phyloP scores from a whole-genome alignment of 2,113 vertebrate genomes.

The Macroglossus sobrinus region DNA sequence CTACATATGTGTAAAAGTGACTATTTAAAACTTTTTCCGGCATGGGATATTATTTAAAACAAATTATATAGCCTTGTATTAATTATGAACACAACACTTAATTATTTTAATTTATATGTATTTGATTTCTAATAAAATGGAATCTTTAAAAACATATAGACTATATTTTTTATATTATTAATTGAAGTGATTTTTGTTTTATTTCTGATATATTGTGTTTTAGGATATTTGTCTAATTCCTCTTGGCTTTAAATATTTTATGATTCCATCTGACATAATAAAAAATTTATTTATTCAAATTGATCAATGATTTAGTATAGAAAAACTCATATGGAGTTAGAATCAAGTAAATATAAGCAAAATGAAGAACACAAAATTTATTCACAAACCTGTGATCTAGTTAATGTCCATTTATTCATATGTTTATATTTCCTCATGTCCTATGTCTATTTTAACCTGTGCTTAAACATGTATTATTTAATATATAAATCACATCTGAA shows the following conservation, averaged over 20 bases:
- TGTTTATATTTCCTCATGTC: background rate
- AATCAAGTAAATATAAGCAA: background rate
- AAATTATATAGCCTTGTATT: background rate
- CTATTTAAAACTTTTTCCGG: background rate
- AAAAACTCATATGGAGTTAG: background rate
- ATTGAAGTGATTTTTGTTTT: background rate
- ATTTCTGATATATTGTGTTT: background rate
- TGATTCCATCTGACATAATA: background rate
- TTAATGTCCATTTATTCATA: background rate
- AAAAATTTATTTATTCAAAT: background rate
- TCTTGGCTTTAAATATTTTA: background rate
- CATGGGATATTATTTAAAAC: background rate
- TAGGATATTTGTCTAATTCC: background rate
- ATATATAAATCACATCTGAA: background rate
- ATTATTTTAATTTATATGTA: background rate
- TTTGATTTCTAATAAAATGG: background rate
- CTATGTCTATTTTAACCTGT: background rate
- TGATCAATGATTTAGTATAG: background rate
- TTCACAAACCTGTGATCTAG: background rate
- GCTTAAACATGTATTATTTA: background rate
- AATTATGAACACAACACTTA: background rate
- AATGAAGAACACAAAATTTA: background rate
- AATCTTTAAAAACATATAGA: background rate
- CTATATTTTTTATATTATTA: background rate
- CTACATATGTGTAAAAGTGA: background rate